A percentile compares a stretch with the other conserved stretches of the same genome.
Evolutionary conservation across 2,888 invertebrate genomes (phyloP).

Genomic region (Andrena hattorfiana): DNA sequence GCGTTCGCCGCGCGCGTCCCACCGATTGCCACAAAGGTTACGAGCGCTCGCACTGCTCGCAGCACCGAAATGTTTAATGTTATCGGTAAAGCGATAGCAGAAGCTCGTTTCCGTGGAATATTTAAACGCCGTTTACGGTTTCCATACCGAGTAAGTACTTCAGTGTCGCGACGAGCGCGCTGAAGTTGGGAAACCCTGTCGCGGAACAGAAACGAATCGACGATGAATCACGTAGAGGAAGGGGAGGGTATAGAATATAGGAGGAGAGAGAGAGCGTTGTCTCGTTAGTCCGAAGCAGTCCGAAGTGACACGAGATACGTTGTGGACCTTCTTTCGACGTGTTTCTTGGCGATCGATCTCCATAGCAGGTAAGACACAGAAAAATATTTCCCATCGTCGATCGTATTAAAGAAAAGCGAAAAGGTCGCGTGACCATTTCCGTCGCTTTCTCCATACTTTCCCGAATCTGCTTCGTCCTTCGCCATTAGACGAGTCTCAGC

Average conservation of each 20-base stretch:
- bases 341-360: not conserved
- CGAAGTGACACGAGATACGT: not conserved
- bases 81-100: too few species aligned
- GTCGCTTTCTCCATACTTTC: not conserved
- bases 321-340: not conserved
- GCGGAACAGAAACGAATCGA: not conserved
- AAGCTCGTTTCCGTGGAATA: too few species aligned
- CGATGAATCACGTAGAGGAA: constrained; percentile 51
- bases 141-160: not conserved
- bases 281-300: constrained; percentile 5
- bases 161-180: too few species aligned
- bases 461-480: constrained; percentile 5
- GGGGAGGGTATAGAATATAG: constrained; percentile 31
- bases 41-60: too few species aligned
- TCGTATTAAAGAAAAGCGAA: not conserved
- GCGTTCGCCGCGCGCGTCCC: too few species aligned
- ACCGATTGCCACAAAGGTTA: too few species aligned
- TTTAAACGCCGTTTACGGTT: too few species aligned
- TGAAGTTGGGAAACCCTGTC: constrained; percentile 46
- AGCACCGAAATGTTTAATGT: too few species aligned
- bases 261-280: constrained; percentile 13
- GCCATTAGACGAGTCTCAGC: not conserved
- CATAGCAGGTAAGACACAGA: not conserved
- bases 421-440: too few species aligned
- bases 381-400: not conserved